Evolutionary conservation across 53 echinoderm and acorn worm species (phyloP).

Genomic region (Apostichopus leukothele): DNA sequence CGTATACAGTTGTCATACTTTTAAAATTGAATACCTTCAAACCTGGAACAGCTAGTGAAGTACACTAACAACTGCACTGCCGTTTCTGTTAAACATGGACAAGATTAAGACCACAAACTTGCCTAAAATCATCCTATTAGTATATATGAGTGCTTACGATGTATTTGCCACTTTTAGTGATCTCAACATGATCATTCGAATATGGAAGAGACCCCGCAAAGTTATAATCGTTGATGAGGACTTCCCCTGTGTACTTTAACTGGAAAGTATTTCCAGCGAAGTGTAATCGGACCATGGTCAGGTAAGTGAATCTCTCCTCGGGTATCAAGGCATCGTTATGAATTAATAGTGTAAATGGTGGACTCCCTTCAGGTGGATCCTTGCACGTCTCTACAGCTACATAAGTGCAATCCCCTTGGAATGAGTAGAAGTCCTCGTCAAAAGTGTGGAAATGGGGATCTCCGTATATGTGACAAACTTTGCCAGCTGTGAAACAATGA

Average conservation of each 20-base stretch:
- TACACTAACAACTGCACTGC: no score
- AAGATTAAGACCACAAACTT: no score
- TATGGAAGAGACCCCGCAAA: not conserved
- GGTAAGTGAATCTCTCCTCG: constrained; percentile 39
- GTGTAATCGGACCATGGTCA: constrained; percentile 4
- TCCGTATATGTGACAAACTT: constrained; percentile 41
- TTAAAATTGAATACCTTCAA: no score
- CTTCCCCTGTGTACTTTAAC: constrained; percentile 23
- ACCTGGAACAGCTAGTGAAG: no score
- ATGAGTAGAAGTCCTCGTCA: constrained; percentile 35
- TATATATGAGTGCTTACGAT: not conserved
- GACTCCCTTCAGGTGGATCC: not conserved
- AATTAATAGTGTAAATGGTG: not conserved
- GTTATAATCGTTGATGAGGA: not conserved
- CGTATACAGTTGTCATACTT: no score
- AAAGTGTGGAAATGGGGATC: constrained; percentile 40
- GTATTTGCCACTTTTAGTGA: not conserved
- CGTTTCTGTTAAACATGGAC: no score
- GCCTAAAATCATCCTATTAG: not conserved
- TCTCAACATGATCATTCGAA: not conserved
- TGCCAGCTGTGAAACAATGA: constrained; percentile 2
- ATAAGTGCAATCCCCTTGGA: constrained; percentile 44
- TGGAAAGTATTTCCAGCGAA: not conserved
- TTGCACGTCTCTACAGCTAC: constrained; percentile 14
- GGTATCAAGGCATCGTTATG: constrained; percentile 33